Conservation (phyloP, 2,113 vertebrate species). For the Sapajus apella region DNA sequence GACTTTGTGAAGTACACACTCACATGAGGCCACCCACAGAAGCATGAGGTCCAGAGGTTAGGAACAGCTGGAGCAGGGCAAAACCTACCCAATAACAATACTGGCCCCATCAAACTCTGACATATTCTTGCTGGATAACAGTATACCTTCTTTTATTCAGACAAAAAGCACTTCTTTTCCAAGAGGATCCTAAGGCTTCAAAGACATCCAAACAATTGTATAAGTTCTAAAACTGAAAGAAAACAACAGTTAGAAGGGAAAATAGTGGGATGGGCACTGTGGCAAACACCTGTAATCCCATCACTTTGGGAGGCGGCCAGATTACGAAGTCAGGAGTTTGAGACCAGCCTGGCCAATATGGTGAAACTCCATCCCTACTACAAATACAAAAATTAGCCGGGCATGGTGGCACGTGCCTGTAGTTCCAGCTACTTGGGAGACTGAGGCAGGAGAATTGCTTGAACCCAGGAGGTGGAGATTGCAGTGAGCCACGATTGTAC, state of each 20-base stretch:
- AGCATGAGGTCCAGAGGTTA: not conserved
- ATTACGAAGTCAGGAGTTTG: too few relatives aligned
- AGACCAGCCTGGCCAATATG: too few relatives aligned
- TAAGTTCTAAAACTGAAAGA: constrained; percentile 24
- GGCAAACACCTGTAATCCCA: too few relatives aligned
- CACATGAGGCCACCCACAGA: not conserved
- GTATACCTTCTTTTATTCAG: not conserved
- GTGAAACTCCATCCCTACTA: too few relatives aligned
- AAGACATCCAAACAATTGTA: not conserved
- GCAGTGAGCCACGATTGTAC: too few relatives aligned
- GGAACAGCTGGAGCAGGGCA: not conserved
- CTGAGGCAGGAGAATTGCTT: too few relatives aligned
- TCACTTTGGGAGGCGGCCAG: too few relatives aligned
- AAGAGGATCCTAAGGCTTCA: not conserved
- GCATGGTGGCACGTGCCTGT: too few relatives aligned
- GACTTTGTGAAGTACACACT: not conserved
- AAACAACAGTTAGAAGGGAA: not conserved
- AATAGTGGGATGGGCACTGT: too few relatives aligned
- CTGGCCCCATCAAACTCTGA: not conserved
- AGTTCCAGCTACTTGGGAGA: too few relatives aligned
- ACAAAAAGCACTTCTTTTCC: not conserved
- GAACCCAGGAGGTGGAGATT: too few relatives aligned
- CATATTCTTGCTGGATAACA: not conserved
- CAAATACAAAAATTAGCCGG: too few relatives aligned
- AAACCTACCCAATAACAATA: not conserved